phyloP scores from a whole-genome alignment of 2,888 invertebrate genomes.

The Drosophila colorata region DNA sequence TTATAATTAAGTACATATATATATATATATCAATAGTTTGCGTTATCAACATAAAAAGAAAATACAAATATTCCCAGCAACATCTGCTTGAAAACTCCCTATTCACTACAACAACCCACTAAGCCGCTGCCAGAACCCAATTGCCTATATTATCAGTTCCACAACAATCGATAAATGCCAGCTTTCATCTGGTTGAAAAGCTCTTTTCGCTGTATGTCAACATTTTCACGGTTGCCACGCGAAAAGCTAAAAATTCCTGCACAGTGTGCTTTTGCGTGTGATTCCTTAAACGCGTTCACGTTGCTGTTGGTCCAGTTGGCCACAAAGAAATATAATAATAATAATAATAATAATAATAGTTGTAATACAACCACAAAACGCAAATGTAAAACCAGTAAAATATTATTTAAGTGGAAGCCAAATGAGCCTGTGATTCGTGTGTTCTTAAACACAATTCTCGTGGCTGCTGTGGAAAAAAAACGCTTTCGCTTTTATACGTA shows the following conservation, averaged over 20 bases:
- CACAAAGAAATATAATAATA: slow-evolving; percentile 37
- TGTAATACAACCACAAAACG: slow-evolving; percentile 5
- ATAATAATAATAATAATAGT: slow-evolving; percentile 31
- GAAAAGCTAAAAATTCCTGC: slow-evolving; percentile 71
- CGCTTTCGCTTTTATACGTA: slow-evolving; percentile 63
- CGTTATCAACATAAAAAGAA: too few species aligned
- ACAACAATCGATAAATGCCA: slow-evolving; percentile 48
- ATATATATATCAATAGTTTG: too few species aligned
- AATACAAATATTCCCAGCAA: too few species aligned
- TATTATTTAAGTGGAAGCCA: background rate
- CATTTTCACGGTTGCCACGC: slow-evolving; percentile 52
- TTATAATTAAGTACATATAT: too few species aligned
- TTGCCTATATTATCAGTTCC: background rate
- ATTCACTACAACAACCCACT: slow-evolving; percentile 28
- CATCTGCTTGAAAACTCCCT: background rate
- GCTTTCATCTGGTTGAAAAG: slow-evolving; percentile 39
- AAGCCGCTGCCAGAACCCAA: slow-evolving; percentile 32
- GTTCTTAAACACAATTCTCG: background rate
- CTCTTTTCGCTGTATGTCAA: slow-evolving; percentile 43
- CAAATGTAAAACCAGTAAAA: slow-evolving; percentile 9
- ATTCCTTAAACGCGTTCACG: slow-evolving; percentile 76
- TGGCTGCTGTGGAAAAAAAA: slow-evolving; percentile 27
- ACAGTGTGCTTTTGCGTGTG: slow-evolving; percentile 78
- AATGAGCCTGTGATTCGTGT: background rate
- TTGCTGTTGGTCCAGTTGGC: slow-evolving; percentile 68